Conservation (phyloP, 2,113 vertebrate species). For the Raja brachyura region DNA sequence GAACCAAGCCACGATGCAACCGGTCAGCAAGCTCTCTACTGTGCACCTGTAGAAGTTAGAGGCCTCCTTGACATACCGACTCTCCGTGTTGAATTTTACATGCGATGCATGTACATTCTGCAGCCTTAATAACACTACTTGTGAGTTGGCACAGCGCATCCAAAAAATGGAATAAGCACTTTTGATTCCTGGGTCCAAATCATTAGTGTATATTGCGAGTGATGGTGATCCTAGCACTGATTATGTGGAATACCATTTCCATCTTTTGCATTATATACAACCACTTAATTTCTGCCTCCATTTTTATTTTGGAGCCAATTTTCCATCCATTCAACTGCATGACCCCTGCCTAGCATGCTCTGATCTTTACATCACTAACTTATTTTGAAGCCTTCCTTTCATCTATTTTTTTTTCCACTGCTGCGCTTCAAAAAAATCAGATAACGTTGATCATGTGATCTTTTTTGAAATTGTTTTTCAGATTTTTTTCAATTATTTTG, state of each 20-base stretch:
- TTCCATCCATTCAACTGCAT: not conserved
- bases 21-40: too few relatives aligned
- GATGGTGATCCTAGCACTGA: not conserved
- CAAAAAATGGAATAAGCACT: too few relatives aligned
- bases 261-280: not conserved
- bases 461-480: too few relatives aligned
- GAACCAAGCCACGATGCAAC: too few relatives aligned
- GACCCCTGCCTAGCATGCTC: not conserved
- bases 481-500: too few relatives aligned
- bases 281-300: not conserved
- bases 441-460: too few relatives aligned
- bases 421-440: too few relatives aligned
- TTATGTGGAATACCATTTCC: not conserved
- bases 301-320: not conserved
- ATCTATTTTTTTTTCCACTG: too few relatives aligned
- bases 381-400: too few relatives aligned
- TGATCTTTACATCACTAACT: not conserved
- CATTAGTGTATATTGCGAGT: not conserved
- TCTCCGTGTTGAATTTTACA: not conserved
- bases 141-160: too few relatives aligned
- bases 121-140: not conserved
- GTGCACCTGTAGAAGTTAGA: too few relatives aligned
- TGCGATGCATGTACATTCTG: not conserved
- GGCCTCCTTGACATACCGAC: too few relatives aligned
- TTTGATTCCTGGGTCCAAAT: not conserved